Percentiles rank a stretch among this genome's conserved stretches.
phyloP scores from a whole-genome alignment of 1,140 invertebrate genomes.

The Aporrectodea caliginosa region DNA sequence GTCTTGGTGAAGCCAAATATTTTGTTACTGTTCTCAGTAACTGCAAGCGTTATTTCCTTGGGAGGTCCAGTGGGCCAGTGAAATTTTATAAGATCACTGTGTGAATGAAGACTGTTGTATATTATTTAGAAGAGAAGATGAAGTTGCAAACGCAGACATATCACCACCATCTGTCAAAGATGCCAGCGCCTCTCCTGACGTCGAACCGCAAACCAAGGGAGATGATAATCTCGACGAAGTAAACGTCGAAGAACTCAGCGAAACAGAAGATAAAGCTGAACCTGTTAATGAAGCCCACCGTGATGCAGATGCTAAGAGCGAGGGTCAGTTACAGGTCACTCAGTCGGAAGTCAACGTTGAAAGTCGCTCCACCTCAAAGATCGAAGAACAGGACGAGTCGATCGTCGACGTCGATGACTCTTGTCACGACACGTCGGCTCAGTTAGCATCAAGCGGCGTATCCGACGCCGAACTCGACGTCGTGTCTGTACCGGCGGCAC shows the following conservation, averaged over 20 bases:
- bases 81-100: no score
- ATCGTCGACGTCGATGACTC: constrained; percentile 27
- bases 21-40: no score
- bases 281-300: background rate
- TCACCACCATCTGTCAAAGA: no score
- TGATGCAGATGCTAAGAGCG: no score
- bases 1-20: no score
- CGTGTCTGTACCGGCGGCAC: background rate
- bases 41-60: no score
- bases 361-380: constrained; percentile 12
- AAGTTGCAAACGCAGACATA: no score
- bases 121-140: no score
- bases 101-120: no score
- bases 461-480: background rate
- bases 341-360: constrained; percentile 35
- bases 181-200: no score
- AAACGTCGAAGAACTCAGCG: background rate
- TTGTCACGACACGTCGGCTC: constrained; percentile 2
- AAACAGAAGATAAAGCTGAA: background rate
- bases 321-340: no score
- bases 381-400: constrained; percentile 29
- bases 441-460: background rate
- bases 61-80: no score
- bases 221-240: background rate
- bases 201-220: background rate